Evolutionary conservation across 2,797 vertebrate genomes (phyloP).

Genomic region (Eulemur coronatus): DNA sequence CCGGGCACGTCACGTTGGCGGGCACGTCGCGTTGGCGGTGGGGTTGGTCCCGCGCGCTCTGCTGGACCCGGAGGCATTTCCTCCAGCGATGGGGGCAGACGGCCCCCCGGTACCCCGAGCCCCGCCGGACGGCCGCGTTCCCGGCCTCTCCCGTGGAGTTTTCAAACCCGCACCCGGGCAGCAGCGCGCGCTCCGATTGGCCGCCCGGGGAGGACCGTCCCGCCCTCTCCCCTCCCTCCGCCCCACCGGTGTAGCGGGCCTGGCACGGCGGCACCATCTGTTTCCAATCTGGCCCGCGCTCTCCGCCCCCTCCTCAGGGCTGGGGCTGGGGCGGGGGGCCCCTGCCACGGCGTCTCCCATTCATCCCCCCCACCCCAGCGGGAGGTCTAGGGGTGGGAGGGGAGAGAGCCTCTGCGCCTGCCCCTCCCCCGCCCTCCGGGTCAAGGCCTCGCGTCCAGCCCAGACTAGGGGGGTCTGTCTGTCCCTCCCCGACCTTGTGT

Average conservation of each 20-base stretch:
- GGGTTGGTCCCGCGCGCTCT: neutral
- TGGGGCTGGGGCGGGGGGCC: neutral
- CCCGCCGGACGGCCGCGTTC: neutral
- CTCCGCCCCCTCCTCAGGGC: constrained; percentile 65
- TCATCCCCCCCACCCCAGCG: neutral
- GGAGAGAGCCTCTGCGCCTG: neutral
- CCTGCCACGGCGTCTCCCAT: neutral
- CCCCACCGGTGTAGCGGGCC: constrained; percentile 81
- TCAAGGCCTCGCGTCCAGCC: neutral
- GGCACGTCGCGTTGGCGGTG: too few species aligned
- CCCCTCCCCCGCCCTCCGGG: neutral
- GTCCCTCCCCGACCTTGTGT: neutral
- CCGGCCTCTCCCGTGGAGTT: constrained; percentile 7
- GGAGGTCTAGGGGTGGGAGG: neutral
- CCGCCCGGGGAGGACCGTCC: constrained; percentile 61
- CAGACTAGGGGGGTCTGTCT: neutral
- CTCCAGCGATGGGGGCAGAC: too few species aligned
- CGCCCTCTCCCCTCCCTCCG: constrained; percentile 57
- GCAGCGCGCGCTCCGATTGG: constrained; percentile 53
- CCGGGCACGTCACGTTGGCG: too few species aligned
- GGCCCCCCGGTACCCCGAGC: neutral
- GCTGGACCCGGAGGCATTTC: neutral
- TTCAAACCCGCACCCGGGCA: constrained; percentile 65
- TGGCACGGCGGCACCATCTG: constrained; percentile 83
- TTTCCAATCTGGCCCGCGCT: constrained; percentile 84